A percentile compares a stretch with the other conserved stretches of the same genome.
Evolutionary conservation across 2,888 invertebrate genomes (phyloP).

Genomic region (Cataglyphis albicans): DNA sequence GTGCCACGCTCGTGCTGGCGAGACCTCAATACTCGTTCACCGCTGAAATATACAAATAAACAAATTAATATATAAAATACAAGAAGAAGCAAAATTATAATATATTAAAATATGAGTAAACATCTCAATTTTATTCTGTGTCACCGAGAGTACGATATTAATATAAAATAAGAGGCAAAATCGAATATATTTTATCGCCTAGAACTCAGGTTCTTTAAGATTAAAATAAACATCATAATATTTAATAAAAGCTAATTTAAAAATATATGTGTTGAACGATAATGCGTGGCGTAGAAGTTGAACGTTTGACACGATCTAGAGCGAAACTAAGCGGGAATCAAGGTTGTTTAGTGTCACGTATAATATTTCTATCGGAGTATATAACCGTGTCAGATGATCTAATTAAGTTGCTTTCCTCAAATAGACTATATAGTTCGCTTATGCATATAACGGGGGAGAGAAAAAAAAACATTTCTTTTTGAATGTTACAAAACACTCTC

Average conservation of each 20-base stretch:
- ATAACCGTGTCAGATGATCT: conserved; percentile 69
- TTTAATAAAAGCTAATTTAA: conserved; percentile 8
- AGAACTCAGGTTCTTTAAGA: not conserved
- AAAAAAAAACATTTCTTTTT: conserved; percentile 45
- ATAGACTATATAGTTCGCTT: conserved; percentile 67
- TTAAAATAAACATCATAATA: conserved; percentile 11
- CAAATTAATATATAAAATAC: not conserved
- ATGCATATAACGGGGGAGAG: conserved; percentile 31
- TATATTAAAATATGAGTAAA: not conserved
- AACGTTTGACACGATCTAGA: conserved; percentile 55
- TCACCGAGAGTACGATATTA: not conserved
- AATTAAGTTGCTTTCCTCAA: conserved; percentile 69
- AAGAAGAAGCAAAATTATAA: not conserved
- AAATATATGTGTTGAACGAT: conserved; percentile 20
- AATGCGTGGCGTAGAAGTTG: not conserved
- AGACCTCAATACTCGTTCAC: conserved; percentile 88
- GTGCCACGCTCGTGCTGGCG: conserved; percentile 91
- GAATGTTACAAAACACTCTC: not conserved
- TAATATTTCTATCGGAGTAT: conserved; percentile 46
- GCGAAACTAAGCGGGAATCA: conserved; percentile 65
- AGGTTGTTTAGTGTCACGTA: conserved; percentile 47
- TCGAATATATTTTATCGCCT: not conserved
- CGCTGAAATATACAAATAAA: conserved; percentile 85
- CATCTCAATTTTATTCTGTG: not conserved
- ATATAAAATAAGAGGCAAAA: not conserved